Conservation (phyloP, 1,140 invertebrate species). For the Papilio xuthus region DNA sequence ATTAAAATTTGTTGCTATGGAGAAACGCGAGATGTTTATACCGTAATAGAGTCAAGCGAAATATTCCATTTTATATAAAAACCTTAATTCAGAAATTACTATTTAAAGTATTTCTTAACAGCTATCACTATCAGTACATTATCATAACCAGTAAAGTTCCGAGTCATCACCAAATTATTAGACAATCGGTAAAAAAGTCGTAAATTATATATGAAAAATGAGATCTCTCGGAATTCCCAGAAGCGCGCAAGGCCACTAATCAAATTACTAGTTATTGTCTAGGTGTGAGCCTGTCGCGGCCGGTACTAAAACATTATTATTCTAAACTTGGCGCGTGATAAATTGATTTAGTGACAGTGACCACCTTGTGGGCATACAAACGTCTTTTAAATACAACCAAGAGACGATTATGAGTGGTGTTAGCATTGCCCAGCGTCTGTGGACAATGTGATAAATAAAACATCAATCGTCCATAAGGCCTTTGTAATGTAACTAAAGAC, state of each 20-base stretch:
- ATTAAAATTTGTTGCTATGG: not conserved
- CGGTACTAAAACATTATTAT: constrained; percentile 64
- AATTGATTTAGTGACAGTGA: constrained; percentile 73
- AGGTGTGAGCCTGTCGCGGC: constrained; percentile 66
- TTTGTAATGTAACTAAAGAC: constrained; percentile 28
- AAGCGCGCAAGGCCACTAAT: constrained; percentile 59
- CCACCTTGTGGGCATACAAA: constrained; percentile 64
- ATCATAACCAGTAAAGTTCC: constrained; percentile 29
- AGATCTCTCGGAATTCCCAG: constrained; percentile 46
- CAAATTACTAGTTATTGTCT: constrained; percentile 68
- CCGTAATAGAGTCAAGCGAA: not conserved
- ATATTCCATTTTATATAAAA: not conserved
- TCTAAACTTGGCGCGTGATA: constrained; percentile 68
- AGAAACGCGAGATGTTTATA: not conserved
- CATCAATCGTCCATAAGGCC: constrained; percentile 20
- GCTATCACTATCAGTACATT: not conserved
- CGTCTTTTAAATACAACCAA: constrained; percentile 54
- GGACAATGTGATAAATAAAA: constrained; percentile 39
- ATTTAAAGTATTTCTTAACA: not conserved
- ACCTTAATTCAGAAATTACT: not conserved
- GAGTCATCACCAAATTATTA: constrained; percentile 21
- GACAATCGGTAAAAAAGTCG: constrained; percentile 22
- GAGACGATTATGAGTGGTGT: constrained; percentile 59
- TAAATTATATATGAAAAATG: constrained; percentile 33
- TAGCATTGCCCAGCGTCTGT: constrained; percentile 42